A percentile compares a stretch with the other conserved stretches of the same genome.
phyloP scores from a whole-genome alignment of 2,797 vertebrate species.

The Sibirionetta formosa region DNA sequence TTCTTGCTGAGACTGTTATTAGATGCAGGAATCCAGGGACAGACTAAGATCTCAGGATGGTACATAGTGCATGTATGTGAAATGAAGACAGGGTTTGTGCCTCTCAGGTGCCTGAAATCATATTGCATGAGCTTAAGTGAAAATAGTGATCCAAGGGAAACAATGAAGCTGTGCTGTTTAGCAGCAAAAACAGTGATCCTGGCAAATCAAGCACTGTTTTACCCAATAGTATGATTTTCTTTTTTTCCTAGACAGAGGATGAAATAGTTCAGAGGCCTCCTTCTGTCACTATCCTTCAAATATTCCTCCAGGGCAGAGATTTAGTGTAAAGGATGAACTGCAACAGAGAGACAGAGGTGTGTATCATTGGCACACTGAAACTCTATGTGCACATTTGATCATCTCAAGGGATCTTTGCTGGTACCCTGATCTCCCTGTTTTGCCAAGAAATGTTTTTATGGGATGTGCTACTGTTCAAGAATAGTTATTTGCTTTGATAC shows the following conservation, averaged over 20 bases:
- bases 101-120: not conserved
- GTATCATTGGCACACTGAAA: not conserved
- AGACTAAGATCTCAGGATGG: not conserved
- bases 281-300: not conserved
- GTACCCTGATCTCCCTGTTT: not conserved
- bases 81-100: not conserved
- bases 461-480: not conserved
- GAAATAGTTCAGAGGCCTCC: not conserved
- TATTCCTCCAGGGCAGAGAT: not conserved
- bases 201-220: not conserved
- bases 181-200: not conserved
- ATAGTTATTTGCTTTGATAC: not conserved
- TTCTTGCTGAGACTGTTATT: not conserved
- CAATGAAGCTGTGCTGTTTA: not conserved
- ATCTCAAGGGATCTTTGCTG: not conserved
- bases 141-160: not conserved
- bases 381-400: accelerated
- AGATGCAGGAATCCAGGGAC: not conserved
- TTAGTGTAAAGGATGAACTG: not conserved
- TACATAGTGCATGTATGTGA: not conserved
- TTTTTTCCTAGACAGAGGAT: not conserved
- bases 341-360: not conserved
- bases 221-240: not conserved
- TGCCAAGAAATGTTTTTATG: not conserved
- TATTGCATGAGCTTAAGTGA: not conserved